phyloP scores from a whole-genome alignment of 1,140 invertebrate species.

The Drosophila quadrilineata region DNA sequence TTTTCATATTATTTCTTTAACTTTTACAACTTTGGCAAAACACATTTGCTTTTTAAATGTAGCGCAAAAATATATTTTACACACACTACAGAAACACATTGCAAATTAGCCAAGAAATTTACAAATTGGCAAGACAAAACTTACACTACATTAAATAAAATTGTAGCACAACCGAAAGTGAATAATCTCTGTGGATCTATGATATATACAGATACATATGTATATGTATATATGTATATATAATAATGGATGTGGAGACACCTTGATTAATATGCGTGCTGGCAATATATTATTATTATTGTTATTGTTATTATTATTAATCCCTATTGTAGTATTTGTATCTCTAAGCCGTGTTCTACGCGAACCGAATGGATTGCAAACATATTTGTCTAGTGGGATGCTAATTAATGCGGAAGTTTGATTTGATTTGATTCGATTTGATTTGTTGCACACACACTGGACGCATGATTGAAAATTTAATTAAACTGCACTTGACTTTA shows the following conservation, averaged over 20 bases:
- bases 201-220: slow-evolving; percentile 37
- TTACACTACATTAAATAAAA: too few relatives aligned
- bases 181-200: too few relatives aligned
- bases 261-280: slow-evolving; percentile 70
- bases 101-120: too few relatives aligned
- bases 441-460: too few relatives aligned
- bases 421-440: slow-evolving; percentile 29
- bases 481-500: slow-evolving; percentile 10
- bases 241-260: slow-evolving; percentile 4
- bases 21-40: too few relatives aligned
- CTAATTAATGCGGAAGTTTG: slow-evolving; percentile 34
- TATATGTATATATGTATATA: slow-evolving; percentile 41
- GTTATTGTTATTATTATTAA: slow-evolving; percentile 15
- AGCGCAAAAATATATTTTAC: too few relatives aligned
- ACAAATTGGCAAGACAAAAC: too few relatives aligned
- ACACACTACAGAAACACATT: not conserved
- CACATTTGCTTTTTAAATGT: too few relatives aligned
- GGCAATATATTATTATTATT: slow-evolving; percentile 63
- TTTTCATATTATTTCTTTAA: too few relatives aligned
- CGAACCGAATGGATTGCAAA: slow-evolving; percentile 15
- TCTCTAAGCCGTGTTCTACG: not conserved
- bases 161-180: too few relatives aligned
- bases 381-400: slow-evolving; percentile 22
- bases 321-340: not conserved
- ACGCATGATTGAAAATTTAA: slow-evolving; percentile 19